Base-by-base conservation (phyloP, 2,113 vertebrate species). In the Ahaetulla prasina region DNA sequence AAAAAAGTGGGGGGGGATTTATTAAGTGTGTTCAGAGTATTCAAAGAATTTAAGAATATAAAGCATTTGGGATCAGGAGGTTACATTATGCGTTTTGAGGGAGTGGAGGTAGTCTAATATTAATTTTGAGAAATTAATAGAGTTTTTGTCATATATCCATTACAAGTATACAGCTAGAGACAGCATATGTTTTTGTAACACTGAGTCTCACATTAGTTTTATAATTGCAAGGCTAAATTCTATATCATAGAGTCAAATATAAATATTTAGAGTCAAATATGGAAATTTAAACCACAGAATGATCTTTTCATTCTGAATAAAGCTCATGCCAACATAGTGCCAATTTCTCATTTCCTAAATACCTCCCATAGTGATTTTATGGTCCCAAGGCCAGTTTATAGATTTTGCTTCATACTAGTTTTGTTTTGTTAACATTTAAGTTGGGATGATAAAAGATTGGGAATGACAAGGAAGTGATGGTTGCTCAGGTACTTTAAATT, bases 231-330 rank as follows among this genome's bases (percentile, higher is more conserved):
- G 88, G 90, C 97, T 92, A 92, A 96, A 93, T 95, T 96, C 95
- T 92, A 93, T 87, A 93, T 93, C 92, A 91, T 86, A 93, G 93
- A 92, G 96, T 97, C 96, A 90, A 94, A 96, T 95, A 96, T 96
- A 96, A 97, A 97, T n/a, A n/a, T n/a, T n/a, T n/a, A n/a, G n/a
- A n/a, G n/a, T n/a, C n/a, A n/a, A n/a, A n/a, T 95, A 94, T 10
- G 2, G 96, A 97, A 97, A 97, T 93, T 97, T 96, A 96, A 97
- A 96, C 95, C 96, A 94, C 95, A 93, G 92, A 95, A 96, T 94
- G 92, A 96, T 93, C 95, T 95, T 96, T 96, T 96, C 96, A 92
- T 63, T 94, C 90, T 88, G 96, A 97, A 97, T 95, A 96, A 97
- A 97, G 96, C 52, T 90, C 90, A 94, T 0, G 94, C 95, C 96